Base-by-base conservation (phyloP, 23 tunicate species). In the Trididemnum nubilum region DNA sequence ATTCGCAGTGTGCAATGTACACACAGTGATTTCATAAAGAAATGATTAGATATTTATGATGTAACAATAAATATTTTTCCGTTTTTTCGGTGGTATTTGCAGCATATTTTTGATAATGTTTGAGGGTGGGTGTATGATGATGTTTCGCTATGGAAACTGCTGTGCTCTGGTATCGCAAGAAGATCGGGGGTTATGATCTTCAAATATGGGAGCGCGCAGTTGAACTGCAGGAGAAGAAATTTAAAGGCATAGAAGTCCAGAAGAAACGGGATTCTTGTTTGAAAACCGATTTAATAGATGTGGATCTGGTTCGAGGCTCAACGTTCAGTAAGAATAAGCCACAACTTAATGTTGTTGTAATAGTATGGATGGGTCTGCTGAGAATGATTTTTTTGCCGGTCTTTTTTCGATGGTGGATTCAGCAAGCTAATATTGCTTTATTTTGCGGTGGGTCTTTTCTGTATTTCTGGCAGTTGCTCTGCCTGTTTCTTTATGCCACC, bases 181-280 rank as follows among this genome's bases (percentile, higher is more conserved):
- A 93, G 79, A 88, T 95, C 33, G 94, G 87, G 36, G 92, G 74
- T 15, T 95, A 90, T 50, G 99, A 95, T 65, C 51, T 95, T 52
- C 90, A 90, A 80, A 90, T 87, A 7, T 95, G 99, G 99, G 99
- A 95, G 82, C 77, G 81, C 19, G 91, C 96, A 0, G 99, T 95
- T 38, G 94, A 85, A 66, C 60, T 72, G 28, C 73, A 85, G 57
- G 99, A 95, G 73, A 83, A 89, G 59, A 89, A 84, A 30, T 76
- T 74, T 35, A 69, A 77, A 36, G 92, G 94, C 23, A 85, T 85
- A 21, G 64, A 82, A 38, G 80, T 58, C 1, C 64, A 54, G 36
- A 51, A 77, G 49, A 89, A 89, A 57, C 69, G 83, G 32, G 84
- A 82, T 54, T 80, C 89, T 0, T 67, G 81, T 39, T 73, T 85